A percentile compares a stretch with the other conserved stretches of the same genome.
phyloP scores from a whole-genome alignment of 2,888 invertebrate genomes.

The Glyphotaelius pellucidus region DNA sequence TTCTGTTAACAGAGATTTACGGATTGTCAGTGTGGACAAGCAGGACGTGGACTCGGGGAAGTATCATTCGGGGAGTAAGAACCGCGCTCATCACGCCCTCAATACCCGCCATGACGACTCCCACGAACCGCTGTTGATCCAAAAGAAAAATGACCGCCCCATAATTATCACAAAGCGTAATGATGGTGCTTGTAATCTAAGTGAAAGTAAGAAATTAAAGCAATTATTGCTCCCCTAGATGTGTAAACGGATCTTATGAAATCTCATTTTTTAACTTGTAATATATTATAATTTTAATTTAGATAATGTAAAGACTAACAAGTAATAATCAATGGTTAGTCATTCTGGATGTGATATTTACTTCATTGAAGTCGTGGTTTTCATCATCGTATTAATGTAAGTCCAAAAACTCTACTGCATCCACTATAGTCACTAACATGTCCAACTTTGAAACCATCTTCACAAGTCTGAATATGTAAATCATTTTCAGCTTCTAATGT shows the following conservation, averaged over 20 bases:
- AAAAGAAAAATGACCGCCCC: constrained; percentile 53
- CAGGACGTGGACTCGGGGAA: constrained; percentile 65
- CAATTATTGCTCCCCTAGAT: constrained; percentile 71
- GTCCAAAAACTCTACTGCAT: not conserved
- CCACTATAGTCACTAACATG: no score
- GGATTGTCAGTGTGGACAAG: constrained; percentile 50
- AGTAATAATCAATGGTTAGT: constrained; percentile 20
- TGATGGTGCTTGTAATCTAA: constrained; percentile 67
- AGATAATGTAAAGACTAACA: constrained; percentile 11
- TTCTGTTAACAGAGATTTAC: constrained; percentile 56
- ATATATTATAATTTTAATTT: not conserved
- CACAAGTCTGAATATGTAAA: no score
- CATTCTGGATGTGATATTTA: constrained; percentile 45
- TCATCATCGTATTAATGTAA: not conserved
- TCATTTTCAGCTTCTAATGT: no score
- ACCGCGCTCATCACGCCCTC: not conserved
- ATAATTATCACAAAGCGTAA: constrained; percentile 62
- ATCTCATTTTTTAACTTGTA: constrained; percentile 13
- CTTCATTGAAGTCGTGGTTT: constrained; percentile 2
- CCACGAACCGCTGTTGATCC: constrained; percentile 67
- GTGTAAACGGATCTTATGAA: constrained; percentile 64
- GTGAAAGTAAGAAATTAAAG: constrained; percentile 73
- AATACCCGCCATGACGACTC: constrained; percentile 64
- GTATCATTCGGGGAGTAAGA: constrained; percentile 37
- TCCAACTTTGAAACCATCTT: no score